phyloP scores from a whole-genome alignment of 2,113 vertebrate genomes.

The Platysteira castanea region DNA sequence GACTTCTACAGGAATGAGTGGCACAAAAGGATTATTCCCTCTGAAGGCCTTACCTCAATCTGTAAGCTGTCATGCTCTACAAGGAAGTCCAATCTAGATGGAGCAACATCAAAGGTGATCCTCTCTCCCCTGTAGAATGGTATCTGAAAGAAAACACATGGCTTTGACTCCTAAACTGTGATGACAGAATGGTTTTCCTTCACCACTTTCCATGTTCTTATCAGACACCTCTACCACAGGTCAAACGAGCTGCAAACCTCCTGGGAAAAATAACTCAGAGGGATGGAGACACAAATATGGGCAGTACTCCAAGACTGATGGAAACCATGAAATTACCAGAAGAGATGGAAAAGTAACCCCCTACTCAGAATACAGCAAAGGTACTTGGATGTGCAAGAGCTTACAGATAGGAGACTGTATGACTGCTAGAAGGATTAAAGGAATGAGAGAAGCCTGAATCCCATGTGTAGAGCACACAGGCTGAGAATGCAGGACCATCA shows the following conservation, averaged over 20 bases:
- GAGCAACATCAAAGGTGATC: slow-evolving; percentile 97
- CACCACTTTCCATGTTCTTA: not conserved
- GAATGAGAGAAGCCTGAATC: not conserved
- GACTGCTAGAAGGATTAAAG: not conserved
- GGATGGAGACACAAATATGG: not conserved
- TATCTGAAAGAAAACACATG: slow-evolving; percentile 73
- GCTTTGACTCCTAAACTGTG: not conserved
- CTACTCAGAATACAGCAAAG: not conserved
- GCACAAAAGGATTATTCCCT: not conserved
- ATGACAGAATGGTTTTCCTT: not conserved
- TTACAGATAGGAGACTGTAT: not conserved
- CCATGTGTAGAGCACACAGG: not conserved
- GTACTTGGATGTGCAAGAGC: not conserved
- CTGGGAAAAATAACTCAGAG: not conserved
- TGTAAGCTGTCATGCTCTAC: slow-evolving; percentile 91
- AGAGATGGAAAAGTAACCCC: not conserved
- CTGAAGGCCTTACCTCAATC: slow-evolving; percentile 79
- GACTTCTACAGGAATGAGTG: not conserved
- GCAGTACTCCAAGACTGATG: not conserved
- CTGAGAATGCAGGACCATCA: not conserved
- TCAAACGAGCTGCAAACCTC: not conserved
- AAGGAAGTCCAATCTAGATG: slow-evolving; percentile 86
- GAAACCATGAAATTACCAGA: not conserved
- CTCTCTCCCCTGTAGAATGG: slow-evolving; percentile 96
- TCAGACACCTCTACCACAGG: not conserved